Percentiles rank a stretch among this genome's conserved stretches.
Evolutionary conservation across 1,140 invertebrate genomes (phyloP).

Genomic region (Caenorhabditis latens): DNA sequence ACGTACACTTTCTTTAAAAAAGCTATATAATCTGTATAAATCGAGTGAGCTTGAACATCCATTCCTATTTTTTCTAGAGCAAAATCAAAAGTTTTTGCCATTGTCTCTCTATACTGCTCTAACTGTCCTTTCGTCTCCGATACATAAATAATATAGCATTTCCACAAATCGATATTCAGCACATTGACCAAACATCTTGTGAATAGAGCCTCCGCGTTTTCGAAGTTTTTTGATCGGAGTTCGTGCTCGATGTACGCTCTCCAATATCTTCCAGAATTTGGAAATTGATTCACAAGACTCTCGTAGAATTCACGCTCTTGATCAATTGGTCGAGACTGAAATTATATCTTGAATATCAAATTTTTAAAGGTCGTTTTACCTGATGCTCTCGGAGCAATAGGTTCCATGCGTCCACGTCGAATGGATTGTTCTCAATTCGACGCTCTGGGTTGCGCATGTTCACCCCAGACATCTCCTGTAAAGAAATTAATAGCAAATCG

Average conservation of each 20-base stretch:
- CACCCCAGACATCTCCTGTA: conserved; percentile 24
- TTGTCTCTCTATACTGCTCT: conserved; percentile 88
- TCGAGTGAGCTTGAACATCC: conserved; percentile 82
- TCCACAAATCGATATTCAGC: conserved; percentile 98
- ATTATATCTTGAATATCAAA: not conserved
- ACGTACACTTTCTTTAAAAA: conserved; percentile 92
- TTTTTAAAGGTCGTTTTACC: conserved; percentile 72
- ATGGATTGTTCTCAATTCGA: conserved; percentile 81
- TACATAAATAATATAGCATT: conserved; percentile 95
- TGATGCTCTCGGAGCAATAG: conserved; percentile 89
- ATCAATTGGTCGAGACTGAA: conserved; percentile 88
- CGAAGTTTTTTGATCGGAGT: conserved; percentile 93
- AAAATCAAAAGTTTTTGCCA: conserved; percentile 99
- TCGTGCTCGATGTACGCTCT: conserved; percentile 99
- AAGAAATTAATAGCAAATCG: not conserved
- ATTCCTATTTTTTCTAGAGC: conserved; percentile 98
- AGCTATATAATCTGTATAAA: conserved; percentile 88
- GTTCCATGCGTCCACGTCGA: conserved; percentile 96
- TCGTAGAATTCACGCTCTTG: conserved; percentile 93
- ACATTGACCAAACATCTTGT: conserved; percentile 90
- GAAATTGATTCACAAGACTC: conserved; percentile 91
- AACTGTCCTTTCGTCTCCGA: conserved; percentile 79
- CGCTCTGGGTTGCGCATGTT: conserved; percentile 62
- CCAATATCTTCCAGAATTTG: conserved; percentile 96
- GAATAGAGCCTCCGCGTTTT: conserved; percentile 97